Evolutionary conservation across 2,888 invertebrate species (phyloP).

Genomic region (Eupithecia subumbrata): DNA sequence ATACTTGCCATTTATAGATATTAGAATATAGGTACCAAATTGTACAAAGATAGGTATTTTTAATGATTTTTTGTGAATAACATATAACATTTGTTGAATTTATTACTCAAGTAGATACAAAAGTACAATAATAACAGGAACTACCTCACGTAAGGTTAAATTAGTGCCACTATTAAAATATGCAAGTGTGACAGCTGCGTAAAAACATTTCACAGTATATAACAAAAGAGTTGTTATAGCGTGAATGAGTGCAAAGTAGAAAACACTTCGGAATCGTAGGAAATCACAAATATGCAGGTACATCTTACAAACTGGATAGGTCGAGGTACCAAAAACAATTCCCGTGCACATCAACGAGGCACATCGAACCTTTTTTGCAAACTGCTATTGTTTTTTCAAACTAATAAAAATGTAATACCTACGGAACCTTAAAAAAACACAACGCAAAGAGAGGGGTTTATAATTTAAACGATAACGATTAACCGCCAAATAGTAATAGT

Average conservation of each 20-base stretch:
- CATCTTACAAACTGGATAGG: constrained; percentile 15
- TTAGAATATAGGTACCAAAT: neutral
- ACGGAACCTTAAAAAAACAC: neutral
- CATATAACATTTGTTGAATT: neutral
- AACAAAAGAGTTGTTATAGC: constrained; percentile 30
- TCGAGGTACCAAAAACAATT: constrained; percentile 18
- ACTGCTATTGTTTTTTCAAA: neutral
- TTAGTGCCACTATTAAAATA: constrained; percentile 14
- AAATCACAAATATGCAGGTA: constrained; percentile 3
- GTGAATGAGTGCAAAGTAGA: constrained; percentile 22
- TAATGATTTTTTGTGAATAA: neutral
- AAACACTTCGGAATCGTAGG: constrained; percentile 5
- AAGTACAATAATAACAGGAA: neutral
- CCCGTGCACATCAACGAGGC: neutral
- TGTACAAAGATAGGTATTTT: neutral
- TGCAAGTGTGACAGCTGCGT: constrained; percentile 17
- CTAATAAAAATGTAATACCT: neutral
- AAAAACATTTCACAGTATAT: constrained; percentile 22
- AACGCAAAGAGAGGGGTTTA: neutral
- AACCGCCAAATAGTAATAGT: neutral
- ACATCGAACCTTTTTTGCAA: neutral
- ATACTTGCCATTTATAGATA: neutral
- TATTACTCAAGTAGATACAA: neutral
- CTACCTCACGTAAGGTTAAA: constrained; percentile 19
- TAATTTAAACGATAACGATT: neutral